Evolutionary conservation across 2,113 vertebrate genomes (phyloP).

Genomic region (Tringa solitaria): DNA sequence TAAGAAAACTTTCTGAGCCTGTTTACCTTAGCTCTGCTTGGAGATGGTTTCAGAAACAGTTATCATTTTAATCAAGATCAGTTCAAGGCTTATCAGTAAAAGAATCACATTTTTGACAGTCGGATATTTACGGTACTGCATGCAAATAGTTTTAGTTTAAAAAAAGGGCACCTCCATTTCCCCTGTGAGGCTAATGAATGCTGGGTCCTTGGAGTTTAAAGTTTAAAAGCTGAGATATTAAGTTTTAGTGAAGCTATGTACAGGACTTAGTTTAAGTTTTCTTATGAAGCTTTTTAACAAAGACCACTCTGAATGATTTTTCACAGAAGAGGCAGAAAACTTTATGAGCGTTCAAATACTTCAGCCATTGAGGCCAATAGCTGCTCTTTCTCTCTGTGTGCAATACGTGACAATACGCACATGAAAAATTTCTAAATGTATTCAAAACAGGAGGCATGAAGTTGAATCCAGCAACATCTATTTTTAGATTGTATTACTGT

Average conservation of each 20-base stretch:
- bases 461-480: neutral
- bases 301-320: neutral
- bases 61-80: neutral
- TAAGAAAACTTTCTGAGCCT: neutral
- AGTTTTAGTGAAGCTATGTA: neutral
- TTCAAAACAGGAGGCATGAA: neutral
- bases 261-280: neutral
- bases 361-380: neutral
- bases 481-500: neutral
- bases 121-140: neutral
- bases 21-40: neutral
- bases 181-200: neutral
- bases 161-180: neutral
- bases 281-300: neutral
- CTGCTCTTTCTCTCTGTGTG: neutral
- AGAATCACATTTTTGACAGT: neutral
- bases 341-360: neutral
- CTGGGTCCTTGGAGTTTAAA: neutral
- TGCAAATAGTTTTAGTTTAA: neutral
- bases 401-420: neutral
- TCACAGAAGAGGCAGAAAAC: neutral
- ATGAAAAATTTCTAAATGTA: neutral
- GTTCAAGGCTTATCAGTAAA: neutral
- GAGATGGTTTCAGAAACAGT: neutral
- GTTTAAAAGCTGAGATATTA: neutral